Conservation (phyloP, 2,797 vertebrate species). For the Podarcis lilfordi region DNA sequence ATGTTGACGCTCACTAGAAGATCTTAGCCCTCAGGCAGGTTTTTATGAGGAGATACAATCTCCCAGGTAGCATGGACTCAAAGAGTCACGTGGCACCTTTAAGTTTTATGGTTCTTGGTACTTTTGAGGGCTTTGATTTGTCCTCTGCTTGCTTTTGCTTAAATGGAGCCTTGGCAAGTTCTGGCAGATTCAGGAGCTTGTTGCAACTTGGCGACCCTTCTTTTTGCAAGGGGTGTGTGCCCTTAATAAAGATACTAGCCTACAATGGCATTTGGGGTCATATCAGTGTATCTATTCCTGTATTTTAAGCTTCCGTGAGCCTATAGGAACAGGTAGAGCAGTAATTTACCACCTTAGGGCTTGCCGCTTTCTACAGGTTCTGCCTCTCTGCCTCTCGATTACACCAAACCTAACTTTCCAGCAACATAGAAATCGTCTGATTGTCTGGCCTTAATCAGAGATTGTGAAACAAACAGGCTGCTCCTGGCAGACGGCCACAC, state of each 20-base stretch:
- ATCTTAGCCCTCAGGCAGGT: no score
- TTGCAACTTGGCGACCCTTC: not conserved
- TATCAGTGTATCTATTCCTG: not conserved
- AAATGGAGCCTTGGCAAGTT: no score
- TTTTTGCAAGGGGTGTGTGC: no score
- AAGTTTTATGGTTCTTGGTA: no score
- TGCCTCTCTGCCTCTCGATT: not conserved
- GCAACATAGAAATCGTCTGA: not conserved
- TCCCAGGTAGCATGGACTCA: no score
- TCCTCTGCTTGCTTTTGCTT: not conserved
- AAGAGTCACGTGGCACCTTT: no score
- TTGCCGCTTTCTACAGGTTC: not conserved
- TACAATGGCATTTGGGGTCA: not conserved
- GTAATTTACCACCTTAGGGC: not conserved
- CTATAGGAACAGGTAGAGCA: not conserved
- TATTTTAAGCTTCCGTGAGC: not conserved
- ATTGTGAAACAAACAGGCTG: slow-evolving; percentile 3
- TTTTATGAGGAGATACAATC: no score
- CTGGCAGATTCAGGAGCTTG: not conserved
- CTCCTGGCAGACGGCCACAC: not conserved
- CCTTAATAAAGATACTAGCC: not conserved
- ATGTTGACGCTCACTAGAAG: no score
- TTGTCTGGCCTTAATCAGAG: accelerated
- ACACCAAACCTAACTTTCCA: not conserved
- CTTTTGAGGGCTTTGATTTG: no score